A percentile compares a stretch with the other conserved stretches of the same genome.
These are phyloP conservation scores for Macrocentrus cingulum DNA, from an alignment of 1,140 invertebrate genomes.

Conservation along the genomic window DNA sequence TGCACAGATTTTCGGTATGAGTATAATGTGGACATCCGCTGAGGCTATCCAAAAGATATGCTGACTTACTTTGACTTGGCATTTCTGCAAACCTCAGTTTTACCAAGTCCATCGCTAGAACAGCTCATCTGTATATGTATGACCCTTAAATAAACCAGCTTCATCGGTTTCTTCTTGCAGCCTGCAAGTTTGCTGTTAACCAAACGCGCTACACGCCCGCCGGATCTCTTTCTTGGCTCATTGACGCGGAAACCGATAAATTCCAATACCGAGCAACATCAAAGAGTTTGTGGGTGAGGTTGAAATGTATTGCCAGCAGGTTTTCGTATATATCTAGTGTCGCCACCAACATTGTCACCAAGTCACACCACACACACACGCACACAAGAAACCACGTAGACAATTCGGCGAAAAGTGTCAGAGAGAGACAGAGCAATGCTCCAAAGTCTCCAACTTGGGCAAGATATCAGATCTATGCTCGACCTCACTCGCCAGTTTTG, in stretches of 20 bases:
- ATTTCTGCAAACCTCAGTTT: too few species aligned
- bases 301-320: neutral
- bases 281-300: too few species aligned
- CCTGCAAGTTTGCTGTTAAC: neutral
- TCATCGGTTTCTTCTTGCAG: neutral
- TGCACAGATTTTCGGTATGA: neutral
- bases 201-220: neutral
- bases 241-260: conserved; percentile 18
- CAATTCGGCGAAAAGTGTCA: conserved; percentile 14
- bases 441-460: conserved; percentile 19
- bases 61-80: too few species aligned
- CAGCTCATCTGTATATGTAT: neutral
- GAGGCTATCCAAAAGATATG: too few species aligned
- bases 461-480: conserved; percentile 1
- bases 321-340: neutral
- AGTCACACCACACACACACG: neutral
- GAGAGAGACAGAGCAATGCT: conserved; percentile 11
- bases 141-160: neutral
- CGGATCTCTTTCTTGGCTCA: conserved; percentile 20
- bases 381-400: conserved; percentile 8
- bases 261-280: neutral
- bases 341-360: neutral
- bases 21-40: too few species aligned
- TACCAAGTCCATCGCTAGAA: too few species aligned
- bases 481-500: neutral